A percentile compares a stretch with the other conserved stretches of the same genome.
Conservation (phyloP, 1,140 invertebrate species). For the Aricia agestis region DNA sequence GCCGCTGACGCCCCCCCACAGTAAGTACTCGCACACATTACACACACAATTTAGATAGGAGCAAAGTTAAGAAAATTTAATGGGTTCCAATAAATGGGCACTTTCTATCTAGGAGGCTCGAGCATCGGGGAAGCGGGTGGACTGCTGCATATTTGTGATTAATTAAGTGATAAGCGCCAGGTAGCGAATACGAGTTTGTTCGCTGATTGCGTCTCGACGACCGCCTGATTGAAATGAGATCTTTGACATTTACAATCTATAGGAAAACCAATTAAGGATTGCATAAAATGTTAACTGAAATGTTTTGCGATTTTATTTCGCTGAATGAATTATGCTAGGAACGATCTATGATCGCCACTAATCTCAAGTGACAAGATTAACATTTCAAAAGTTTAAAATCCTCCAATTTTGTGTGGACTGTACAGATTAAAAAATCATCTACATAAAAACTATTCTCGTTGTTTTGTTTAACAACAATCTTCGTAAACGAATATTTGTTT, state of each 20-base stretch:
- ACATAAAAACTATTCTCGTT: too few species aligned
- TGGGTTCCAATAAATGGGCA: not conserved
- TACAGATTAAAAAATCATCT: too few species aligned
- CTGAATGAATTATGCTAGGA: not conserved
- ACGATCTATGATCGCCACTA: not conserved
- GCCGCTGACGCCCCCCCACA: constrained; percentile 86
- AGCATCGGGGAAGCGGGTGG: constrained; percentile 18
- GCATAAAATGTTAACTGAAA: not conserved
- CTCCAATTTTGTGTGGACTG: too few species aligned
- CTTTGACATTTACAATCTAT: constrained; percentile 7
- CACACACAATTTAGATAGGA: not conserved
- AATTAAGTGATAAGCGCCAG: constrained; percentile 39
- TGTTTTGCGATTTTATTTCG: not conserved
- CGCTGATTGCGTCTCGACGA: constrained; percentile 22
- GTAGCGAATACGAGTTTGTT: constrained; percentile 23
- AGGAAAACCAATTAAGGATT: constrained; percentile 5
- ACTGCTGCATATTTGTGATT: constrained; percentile 34
- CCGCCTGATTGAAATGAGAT: constrained; percentile 17
- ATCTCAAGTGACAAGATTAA: too few species aligned
- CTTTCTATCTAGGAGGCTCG: not conserved
- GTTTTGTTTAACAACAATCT: not conserved
- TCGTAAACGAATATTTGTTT: not conserved
- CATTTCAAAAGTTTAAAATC: too few species aligned
- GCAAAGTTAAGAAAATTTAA: not conserved
- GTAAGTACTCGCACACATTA: constrained; percentile 76